These are phyloP conservation scores for Zapus hudsonius DNA, from an alignment of 2,113 vertebrate species.

Conservation along the genomic window DNA sequence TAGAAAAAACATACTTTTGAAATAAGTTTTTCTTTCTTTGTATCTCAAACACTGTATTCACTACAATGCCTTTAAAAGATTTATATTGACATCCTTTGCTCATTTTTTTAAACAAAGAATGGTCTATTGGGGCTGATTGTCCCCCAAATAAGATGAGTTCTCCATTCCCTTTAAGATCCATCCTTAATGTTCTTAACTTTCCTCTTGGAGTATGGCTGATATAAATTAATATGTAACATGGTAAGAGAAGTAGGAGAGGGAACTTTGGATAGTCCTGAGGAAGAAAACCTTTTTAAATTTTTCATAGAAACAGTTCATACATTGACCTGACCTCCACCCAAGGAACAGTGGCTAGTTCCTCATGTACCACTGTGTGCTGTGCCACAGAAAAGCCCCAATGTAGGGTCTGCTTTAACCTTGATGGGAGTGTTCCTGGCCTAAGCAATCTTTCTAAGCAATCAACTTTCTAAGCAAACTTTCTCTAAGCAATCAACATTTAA, in stretches of 20 bases:
- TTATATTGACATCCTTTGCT: constrained; percentile 29
- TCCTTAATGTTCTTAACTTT: not conserved
- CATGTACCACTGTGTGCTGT: not conserved
- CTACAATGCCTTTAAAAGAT: constrained; percentile 18
- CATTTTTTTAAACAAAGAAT: constrained; percentile 51
- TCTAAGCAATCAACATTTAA: constrained; percentile 27
- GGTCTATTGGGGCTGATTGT: not conserved
- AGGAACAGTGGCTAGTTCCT: constrained; percentile 30
- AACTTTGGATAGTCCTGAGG: not conserved
- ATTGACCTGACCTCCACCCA: not conserved
- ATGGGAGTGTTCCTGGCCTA: not conserved
- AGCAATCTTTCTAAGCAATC: no score
- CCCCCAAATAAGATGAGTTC: not conserved
- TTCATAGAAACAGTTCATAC: constrained; percentile 32
- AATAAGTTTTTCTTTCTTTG: constrained; percentile 50
- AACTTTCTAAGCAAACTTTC: constrained; percentile 37
- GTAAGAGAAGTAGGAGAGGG: constrained; percentile 2
- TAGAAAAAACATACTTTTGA: constrained; percentile 50
- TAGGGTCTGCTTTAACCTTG: not conserved
- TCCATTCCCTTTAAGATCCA: not conserved
- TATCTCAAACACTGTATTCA: constrained; percentile 38
- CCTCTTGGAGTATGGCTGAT: not conserved
- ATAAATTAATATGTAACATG: constrained; percentile 28
- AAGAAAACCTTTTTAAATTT: constrained; percentile 29
- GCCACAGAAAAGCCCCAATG: not conserved